Base-by-base conservation (phyloP, 2,113 vertebrate genomes). In the Gnathonemus echidnorhynchus region DNA sequence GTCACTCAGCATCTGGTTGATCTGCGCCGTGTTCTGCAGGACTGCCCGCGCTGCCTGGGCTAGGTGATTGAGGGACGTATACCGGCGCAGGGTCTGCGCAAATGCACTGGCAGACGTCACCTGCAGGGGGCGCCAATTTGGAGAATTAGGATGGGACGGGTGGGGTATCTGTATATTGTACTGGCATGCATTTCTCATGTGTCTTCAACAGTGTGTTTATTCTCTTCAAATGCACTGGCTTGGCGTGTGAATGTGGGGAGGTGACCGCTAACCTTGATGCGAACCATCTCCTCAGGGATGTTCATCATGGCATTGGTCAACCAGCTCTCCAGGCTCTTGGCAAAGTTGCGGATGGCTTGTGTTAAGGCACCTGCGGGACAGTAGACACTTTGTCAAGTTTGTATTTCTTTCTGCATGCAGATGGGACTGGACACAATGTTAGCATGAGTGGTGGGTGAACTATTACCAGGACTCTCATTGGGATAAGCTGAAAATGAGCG, bases 311-410 rank as follows among this genome's bases (percentile, higher is more conserved):
- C 97, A 0, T 96, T 97, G 7, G 96, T 97, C 91, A 98, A 93
- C 97, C 62, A 70, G 62, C 62, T 70, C 62, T 70, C 62, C 62
- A 70, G 27, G 62, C 62, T 70, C 62, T 70, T 98, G 93, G 97
- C 97, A 94, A 97, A 98, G 94, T 98, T 98, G 21, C 97, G 97
- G 92, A 98, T 98, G 86, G 97, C 97, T 96, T 98, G 97, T 93
- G 97, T 98, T 96, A 98, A 97, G 96, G 97, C 97, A 97, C 97
- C 97, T 98, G 91, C 50, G 52, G 21, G 85, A 52, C 35, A 52
- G 77, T 17, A 83, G 77, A 83, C 13, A 42, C 7, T 39, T 7
- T 3, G 77, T 83, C 35, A 66, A 27, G 58, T 3, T 27, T 1
- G 24, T 27, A 1, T 66, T 27, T 66, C n/a, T 66, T n/a, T 45